These are phyloP conservation scores for Chrysolina americana DNA, from an alignment of 2,888 invertebrate genomes.

Conservation along the genomic window DNA sequence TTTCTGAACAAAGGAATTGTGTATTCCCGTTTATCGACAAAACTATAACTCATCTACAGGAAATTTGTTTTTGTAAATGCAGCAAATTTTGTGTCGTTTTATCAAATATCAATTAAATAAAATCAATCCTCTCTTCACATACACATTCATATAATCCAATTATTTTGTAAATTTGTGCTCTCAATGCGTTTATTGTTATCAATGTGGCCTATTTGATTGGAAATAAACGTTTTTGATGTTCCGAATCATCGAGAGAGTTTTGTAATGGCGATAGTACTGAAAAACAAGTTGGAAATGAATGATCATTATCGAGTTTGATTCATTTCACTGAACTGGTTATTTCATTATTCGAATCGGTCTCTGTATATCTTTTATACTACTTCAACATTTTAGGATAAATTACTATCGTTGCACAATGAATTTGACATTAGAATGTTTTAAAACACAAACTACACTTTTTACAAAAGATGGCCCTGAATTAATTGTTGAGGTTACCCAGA, in stretches of 20 bases:
- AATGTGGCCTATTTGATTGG: conserved; percentile 44
- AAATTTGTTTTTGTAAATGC: conserved; percentile 47
- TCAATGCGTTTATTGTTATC: conserved; percentile 46
- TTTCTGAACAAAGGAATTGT: not conserved
- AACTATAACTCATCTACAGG: conserved; percentile 47
- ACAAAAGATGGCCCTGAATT: too few species aligned
- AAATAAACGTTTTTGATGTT: conserved; percentile 39
- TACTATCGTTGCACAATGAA: too few species aligned
- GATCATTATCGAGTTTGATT: not conserved
- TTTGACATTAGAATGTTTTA: too few species aligned
- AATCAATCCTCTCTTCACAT: conserved; percentile 48
- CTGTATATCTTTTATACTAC: not conserved
- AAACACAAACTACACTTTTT: too few species aligned
- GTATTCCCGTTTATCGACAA: conserved; percentile 26
- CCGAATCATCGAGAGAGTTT: conserved; percentile 6
- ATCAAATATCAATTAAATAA: conserved; percentile 56
- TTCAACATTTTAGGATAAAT: not conserved
- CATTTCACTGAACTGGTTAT: not conserved
- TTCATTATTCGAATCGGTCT: not conserved
- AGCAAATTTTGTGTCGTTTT: conserved; percentile 54
- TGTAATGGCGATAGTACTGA: not conserved
- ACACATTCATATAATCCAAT: conserved; percentile 44
- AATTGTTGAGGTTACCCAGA: too few species aligned
- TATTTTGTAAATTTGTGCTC: conserved; percentile 43
- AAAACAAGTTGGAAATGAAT: conserved; percentile 14